Evolutionary conservation across 2,113 vertebrate species (phyloP).

Genomic region (Solenodon paradoxus): DNA sequence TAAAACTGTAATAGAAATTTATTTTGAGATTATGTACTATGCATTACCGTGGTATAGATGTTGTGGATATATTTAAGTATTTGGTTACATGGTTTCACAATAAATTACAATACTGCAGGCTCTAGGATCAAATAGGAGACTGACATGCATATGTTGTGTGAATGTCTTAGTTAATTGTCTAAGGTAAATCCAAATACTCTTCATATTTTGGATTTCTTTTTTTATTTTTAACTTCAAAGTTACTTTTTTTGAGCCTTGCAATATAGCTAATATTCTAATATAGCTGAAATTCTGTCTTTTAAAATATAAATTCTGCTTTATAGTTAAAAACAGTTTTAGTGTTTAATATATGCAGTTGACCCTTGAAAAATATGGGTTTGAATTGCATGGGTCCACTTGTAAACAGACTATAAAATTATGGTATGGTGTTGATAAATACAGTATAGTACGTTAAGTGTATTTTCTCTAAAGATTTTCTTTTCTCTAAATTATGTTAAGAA

Average conservation of each 20-base stretch:
- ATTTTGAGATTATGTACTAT: constrained; percentile 67
- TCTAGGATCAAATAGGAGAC: constrained; percentile 58
- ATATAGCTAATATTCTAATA: constrained; percentile 30
- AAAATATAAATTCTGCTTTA: not conserved
- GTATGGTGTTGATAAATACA: too few relatives aligned
- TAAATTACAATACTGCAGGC: constrained; percentile 51
- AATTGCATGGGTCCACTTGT: not conserved
- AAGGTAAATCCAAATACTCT: constrained; percentile 51
- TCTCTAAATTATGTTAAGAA: not conserved
- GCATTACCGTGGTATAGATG: constrained; percentile 38
- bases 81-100: constrained; percentile 63
- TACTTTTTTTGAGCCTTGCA: not conserved
- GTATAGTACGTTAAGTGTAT: too few relatives aligned
- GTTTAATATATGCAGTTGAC: not conserved
- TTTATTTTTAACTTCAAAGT: constrained; percentile 25
- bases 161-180: constrained; percentile 61
- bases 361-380: not conserved
- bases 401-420: not conserved
- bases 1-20: constrained; percentile 68
- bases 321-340: not conserved
- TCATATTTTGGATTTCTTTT: constrained; percentile 12
- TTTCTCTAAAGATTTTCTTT: not conserved
- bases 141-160: constrained; percentile 64
- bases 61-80: constrained; percentile 66
- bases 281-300: constrained; percentile 24